A percentile compares a stretch with the other conserved stretches of the same genome.
phyloP scores from a whole-genome alignment of 2,888 invertebrate genomes.

The Ceramica pisi region DNA sequence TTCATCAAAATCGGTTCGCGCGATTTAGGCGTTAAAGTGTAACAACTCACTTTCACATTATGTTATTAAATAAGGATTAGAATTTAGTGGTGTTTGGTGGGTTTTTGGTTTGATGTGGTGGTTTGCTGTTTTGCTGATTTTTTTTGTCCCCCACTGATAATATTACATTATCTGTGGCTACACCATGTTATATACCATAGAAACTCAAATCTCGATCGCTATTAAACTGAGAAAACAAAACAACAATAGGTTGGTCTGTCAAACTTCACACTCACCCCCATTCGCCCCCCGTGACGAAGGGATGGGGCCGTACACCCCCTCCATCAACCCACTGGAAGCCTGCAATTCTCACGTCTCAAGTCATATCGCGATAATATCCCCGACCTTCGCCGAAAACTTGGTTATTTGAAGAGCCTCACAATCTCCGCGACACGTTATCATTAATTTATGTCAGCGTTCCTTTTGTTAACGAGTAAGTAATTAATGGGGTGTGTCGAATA shows the following conservation, averaged over 20 bases:
- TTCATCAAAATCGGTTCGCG: no score
- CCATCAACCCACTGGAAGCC: background rate
- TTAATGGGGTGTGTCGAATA: constrained; percentile 29
- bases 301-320: background rate
- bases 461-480: constrained; percentile 14
- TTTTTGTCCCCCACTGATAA: no score
- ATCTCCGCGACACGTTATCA: constrained; percentile 24
- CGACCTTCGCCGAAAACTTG: constrained; percentile 47
- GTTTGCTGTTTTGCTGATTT: no score
- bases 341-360: constrained; percentile 57
- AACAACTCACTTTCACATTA: no score
- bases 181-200: no score
- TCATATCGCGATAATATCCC: constrained; percentile 50
- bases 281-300: background rate
- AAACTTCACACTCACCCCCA: constrained; percentile 24
- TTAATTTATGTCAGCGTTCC: constrained; percentile 35
- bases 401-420: constrained; percentile 33
- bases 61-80: no score
- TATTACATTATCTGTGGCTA: background rate
- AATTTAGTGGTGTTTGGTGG: no score
- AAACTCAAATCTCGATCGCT: constrained; percentile 4
- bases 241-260: constrained; percentile 20
- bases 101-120: no score
- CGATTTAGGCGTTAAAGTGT: no score
- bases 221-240: constrained; percentile 16